phyloP scores from a whole-genome alignment of 2,888 invertebrate genomes.

The Chrysodeixis includens region DNA sequence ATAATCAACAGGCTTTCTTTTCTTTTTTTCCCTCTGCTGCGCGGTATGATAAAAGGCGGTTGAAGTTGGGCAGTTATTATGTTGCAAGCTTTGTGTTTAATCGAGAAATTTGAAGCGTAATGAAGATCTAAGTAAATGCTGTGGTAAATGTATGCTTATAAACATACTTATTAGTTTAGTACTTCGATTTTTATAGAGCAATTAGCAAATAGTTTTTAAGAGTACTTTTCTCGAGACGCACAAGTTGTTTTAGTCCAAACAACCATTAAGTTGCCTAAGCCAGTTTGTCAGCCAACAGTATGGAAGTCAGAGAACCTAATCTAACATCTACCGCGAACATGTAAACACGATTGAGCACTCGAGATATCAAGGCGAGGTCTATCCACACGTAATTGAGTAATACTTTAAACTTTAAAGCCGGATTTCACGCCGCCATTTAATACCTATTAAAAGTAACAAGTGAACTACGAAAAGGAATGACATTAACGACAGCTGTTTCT shows the following conservation, averaged over 20 bases:
- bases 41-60: too few species aligned
- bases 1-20: too few species aligned
- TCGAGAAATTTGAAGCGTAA: too few species aligned
- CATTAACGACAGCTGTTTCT: conserved; percentile 44
- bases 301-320: conserved; percentile 10
- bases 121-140: too few species aligned
- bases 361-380: conserved; percentile 11
- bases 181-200: too few species aligned
- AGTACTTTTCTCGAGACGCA: too few species aligned
- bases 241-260: background rate
- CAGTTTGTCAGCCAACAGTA: background rate
- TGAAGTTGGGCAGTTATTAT: too few species aligned
- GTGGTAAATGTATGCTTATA: too few species aligned
- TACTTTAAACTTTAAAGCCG: conserved; percentile 25
- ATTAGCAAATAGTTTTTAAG: too few species aligned
- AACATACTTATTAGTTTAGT: too few species aligned
- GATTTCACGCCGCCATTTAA: conserved; percentile 31
- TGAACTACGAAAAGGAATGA: conserved; percentile 33
- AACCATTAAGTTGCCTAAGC: background rate
- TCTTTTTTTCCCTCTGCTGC: too few species aligned
- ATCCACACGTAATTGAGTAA: conserved; percentile 39
- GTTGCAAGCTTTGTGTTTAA: too few species aligned
- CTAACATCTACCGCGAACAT: conserved; percentile 18
- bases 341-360: conserved; percentile 28
- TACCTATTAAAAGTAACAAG: conserved; percentile 27